Evolutionary conservation across 2,113 vertebrate species (phyloP), one percentile per base, ranked within the genome.

Genomic region (Struthio camelus): DNA sequence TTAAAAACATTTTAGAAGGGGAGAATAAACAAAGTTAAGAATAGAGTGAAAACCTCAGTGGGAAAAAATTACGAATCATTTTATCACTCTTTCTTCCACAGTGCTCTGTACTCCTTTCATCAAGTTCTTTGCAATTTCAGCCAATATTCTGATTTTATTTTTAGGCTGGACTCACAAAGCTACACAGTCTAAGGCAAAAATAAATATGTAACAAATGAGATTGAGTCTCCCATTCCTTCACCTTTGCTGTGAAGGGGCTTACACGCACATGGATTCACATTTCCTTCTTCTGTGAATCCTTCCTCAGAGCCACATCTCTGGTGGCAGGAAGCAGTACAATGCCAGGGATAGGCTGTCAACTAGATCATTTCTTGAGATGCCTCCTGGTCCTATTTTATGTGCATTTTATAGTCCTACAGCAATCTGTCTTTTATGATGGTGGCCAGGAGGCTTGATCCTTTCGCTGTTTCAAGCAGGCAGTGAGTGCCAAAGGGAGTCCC

Each of bases 101-200:
- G 48, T 81, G 30, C 58, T 76, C 73, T 87, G 19, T 40, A 85
- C 38, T 91, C 77, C 56, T 91, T 92, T 87, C 85, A 92, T 82
- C 65, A 94, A 93, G 30, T 80, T 93, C 71, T 89, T 94, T 89
- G 64, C 82, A 85, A 73, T 40, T 87, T 42, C 72, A 93, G 90
- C 71, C 91, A 96, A 80, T 13, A 81, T 78, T 94, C 59, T 83
- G 50, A 46, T n/a, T 93, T 93, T 86, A 83, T 95, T 92, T 96
- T 96, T 90, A 94, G 89, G 18, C 23, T 80, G 50, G 81, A 40
- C n/a, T 61, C 61, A 82, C 5, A 79, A 93, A 95, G 9, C 75
- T 82, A 58, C 20, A 65, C 13, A 65, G n/a, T 61, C 23, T 80
- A 87, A 73, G 58, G 36, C 75, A 77, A 85, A 94, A 85, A 69